Evolutionary conservation across 2,113 vertebrate genomes (phyloP), one percentile per base, ranked within the genome.

Genomic region (Excalfactoria chinensis): DNA sequence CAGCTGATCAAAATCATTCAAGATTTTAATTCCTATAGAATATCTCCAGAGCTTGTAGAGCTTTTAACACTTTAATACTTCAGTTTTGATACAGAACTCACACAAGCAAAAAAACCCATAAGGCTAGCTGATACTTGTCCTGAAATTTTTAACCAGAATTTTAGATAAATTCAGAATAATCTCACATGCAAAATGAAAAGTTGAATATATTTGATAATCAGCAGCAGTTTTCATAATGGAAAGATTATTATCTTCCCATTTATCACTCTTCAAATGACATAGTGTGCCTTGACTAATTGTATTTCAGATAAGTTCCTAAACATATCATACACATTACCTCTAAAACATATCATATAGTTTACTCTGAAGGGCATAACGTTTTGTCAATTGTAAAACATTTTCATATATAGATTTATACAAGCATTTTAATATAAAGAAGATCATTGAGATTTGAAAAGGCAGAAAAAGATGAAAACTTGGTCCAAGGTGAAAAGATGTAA

Each of bases 1-100:
- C 96, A 97, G 95, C 95, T 97, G 97, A 98, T 97, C 81, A 97
- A 96, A 98, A 98, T 96, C 72, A 97, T 94, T 97, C 93, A 97
- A 94, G 76, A 96, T 92, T 95, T 97, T 97, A 96, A 97, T 96
- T 97, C 78, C 93, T 94, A 96, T 40, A 97, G 88, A 96, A 87
- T 95, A 97, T 94, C 82, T 95, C 88, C 88, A 81, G 87, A 92
- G 84, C 87, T 96, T 93, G 86, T 49, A 86, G 89, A 95, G 82
- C 90, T 88, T 81, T 89, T 71, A 72, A 75, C 76, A 84, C 48
- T 82, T 93, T 63, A 77, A 80, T 94, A 85, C 82, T 94, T 94
- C 71, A 85, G 82, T 90, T 78, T 83, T 76, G 37, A 92, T 62
- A 87, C 3, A 88, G 25, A 68, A 92, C 68, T 88, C 71, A 93